Evolutionary conservation across 1,140 invertebrate genomes (phyloP).

Genomic region (Heliconius nattereri): DNA sequence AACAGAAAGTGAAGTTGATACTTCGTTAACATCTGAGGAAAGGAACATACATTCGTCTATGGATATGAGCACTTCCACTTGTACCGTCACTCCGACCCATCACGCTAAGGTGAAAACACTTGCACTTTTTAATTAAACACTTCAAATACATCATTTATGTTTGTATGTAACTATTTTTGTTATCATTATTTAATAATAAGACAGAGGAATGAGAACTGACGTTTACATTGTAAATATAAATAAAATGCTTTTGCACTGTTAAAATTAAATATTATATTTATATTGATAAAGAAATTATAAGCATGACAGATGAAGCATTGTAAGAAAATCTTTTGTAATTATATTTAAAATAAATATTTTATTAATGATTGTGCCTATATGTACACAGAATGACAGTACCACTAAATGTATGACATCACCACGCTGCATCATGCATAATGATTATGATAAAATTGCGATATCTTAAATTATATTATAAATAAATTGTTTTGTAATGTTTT

Average conservation of each 20-base stretch:
- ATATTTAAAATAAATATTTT: not conserved
- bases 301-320: not conserved
- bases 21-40: slow-evolving; percentile 88
- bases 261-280: not conserved
- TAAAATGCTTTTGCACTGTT: not conserved
- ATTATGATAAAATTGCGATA: not conserved
- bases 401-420: not conserved
- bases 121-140: not conserved
- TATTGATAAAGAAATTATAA: not conserved
- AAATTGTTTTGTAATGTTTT: not conserved
- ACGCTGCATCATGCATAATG: not conserved
- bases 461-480: not conserved
- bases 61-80: slow-evolving; percentile 77
- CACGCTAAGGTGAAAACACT: slow-evolving; percentile 63
- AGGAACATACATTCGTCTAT: slow-evolving; percentile 74
- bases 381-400: not conserved
- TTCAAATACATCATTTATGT: not conserved
- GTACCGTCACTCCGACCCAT: slow-evolving; percentile 75
- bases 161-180: not conserved
- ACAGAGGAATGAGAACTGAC: not conserved
- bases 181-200: not conserved
- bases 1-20: slow-evolving; percentile 88
- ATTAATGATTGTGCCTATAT: not conserved
- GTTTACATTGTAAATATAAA: not conserved
- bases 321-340: not conserved